Conservation (phyloP, 1,140 invertebrate genomes). For the Saccostrea echinata region DNA sequence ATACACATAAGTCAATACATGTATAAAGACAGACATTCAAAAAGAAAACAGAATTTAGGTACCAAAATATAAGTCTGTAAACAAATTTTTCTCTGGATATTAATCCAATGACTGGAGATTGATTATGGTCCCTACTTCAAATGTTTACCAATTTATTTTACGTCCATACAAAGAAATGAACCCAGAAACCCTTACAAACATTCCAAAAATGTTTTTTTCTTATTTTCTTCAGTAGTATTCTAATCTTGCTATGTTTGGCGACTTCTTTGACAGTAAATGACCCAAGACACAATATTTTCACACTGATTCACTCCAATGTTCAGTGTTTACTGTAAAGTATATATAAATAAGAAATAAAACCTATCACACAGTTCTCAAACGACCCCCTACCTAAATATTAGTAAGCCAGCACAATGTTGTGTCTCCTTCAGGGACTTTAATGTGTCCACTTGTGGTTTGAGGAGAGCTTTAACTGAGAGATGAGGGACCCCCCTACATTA, state of each 20-base stretch:
- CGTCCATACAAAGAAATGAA: too few relatives aligned
- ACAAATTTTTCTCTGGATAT: too few relatives aligned
- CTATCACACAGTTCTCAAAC: not conserved
- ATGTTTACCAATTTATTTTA: too few relatives aligned
- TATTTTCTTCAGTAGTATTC: too few relatives aligned
- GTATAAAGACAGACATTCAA: too few relatives aligned
- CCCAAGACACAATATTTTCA: not conserved
- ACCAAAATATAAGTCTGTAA: too few relatives aligned
- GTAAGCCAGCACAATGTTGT: not conserved
- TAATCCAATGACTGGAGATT: too few relatives aligned
- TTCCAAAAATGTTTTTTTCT: too few relatives aligned
- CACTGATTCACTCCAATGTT: not conserved
- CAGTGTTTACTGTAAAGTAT: not conserved
- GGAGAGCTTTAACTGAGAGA: not conserved
- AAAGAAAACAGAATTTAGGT: too few relatives aligned
- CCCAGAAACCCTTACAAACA: too few relatives aligned
- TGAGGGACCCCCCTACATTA: constrained; percentile 18
- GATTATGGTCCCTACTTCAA: too few relatives aligned
- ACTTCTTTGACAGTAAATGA: not conserved
- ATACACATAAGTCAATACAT: too few relatives aligned
- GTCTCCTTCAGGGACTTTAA: not conserved
- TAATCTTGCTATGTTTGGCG: not conserved
- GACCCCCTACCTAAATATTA: constrained; percentile 34
- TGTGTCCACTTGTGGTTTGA: not conserved
- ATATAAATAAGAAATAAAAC: constrained; percentile 13